These are phyloP conservation scores for Leptonema lineaticorne DNA, from an alignment of 1,140 invertebrate genomes.

Conservation along the genomic window DNA sequence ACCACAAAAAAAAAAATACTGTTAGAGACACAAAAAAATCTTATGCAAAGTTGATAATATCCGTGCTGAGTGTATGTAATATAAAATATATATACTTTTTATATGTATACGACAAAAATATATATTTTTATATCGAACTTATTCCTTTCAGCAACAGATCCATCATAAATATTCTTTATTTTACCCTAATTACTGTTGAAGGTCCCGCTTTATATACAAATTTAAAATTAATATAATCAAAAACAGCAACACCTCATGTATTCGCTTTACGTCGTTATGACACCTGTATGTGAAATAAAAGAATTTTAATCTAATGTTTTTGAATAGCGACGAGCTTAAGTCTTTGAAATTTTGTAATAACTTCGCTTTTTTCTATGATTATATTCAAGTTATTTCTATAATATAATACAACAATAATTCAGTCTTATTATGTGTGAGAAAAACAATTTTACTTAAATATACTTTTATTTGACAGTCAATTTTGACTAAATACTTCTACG, in stretches of 20 bases:
- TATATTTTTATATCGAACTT: constrained; percentile 9
- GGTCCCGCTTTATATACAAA: background rate
- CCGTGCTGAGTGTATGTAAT: background rate
- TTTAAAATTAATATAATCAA: too few relatives aligned
- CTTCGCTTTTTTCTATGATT: constrained; percentile 32
- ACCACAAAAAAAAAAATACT: background rate
- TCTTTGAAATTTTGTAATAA: constrained; percentile 38
- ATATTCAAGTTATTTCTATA: constrained; percentile 31
- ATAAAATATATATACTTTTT: background rate
- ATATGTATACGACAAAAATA: constrained; percentile 11
- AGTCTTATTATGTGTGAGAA: constrained; percentile 41
- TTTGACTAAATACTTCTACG: constrained; percentile 29
- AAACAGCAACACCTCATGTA: too few relatives aligned
- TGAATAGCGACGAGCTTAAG: constrained; percentile 23
- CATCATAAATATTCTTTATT: background rate
- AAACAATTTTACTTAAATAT: constrained; percentile 40
- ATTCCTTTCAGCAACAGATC: background rate
- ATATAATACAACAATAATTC: constrained; percentile 41
- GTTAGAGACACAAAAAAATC: background rate
- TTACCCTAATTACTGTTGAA: constrained; percentile 2
- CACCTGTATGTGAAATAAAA: background rate
- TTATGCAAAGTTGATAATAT: background rate
- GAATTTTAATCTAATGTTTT: constrained; percentile 7
- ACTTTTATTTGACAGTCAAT: constrained; percentile 36
- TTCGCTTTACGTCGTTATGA: too few relatives aligned